Conservation (phyloP, 2,113 vertebrate genomes). For the Plestiodon gilberti region DNA sequence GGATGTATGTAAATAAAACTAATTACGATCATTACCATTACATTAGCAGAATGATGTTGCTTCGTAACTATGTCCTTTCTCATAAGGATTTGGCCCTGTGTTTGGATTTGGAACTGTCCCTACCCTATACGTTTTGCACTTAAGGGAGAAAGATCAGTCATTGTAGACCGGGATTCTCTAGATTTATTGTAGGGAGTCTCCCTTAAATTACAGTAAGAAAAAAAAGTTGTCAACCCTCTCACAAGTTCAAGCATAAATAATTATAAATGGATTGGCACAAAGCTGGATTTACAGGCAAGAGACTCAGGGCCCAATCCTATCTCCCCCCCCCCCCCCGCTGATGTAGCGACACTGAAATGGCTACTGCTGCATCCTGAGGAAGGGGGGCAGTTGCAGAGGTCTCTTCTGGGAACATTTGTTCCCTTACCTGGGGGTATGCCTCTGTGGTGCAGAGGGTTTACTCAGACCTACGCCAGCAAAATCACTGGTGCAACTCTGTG, state of each 20-base stretch:
- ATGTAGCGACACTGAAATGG: too few relatives aligned
- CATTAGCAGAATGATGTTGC: constrained; percentile 41
- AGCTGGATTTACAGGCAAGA: too few relatives aligned
- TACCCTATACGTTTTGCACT: neutral
- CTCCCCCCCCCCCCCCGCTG: too few relatives aligned
- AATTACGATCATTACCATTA: constrained; percentile 62
- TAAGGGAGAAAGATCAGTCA: neutral
- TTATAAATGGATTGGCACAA: neutral
- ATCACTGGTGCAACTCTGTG: too few relatives aligned
- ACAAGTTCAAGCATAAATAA: neutral
- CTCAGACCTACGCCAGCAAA: too few relatives aligned
- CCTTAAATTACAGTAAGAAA: neutral
- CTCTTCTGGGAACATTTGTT: too few relatives aligned
- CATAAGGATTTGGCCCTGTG: neutral
- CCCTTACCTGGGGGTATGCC: too few relatives aligned
- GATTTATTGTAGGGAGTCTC: neutral
- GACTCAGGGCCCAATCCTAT: too few relatives aligned
- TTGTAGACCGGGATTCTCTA: neutral
- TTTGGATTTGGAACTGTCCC: constrained; percentile 35
- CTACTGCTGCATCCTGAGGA: too few relatives aligned
- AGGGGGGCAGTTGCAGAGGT: too few relatives aligned
- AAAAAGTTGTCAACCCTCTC: neutral
- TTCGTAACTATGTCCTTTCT: constrained; percentile 47
- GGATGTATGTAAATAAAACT: constrained; percentile 61
- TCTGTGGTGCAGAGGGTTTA: too few relatives aligned